These are phyloP conservation scores for Echiichthys vipera DNA, from an alignment of 2,797 vertebrate species.

Conservation along the genomic window DNA sequence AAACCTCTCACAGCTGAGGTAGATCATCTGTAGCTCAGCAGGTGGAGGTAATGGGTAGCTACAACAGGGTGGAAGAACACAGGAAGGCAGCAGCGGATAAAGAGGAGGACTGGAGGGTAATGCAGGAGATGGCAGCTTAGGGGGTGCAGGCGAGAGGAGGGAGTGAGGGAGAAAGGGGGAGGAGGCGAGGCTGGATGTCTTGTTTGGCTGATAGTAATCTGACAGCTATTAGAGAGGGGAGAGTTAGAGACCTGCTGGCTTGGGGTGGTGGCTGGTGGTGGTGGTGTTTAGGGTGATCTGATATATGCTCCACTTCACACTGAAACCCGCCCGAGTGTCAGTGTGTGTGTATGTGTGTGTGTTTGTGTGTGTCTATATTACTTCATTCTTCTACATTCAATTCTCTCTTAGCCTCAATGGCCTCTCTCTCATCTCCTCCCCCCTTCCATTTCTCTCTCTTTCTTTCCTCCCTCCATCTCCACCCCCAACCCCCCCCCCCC, in stretches of 20 bases:
- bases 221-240: conserved; percentile 85
- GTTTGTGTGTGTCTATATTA: conserved; percentile 63
- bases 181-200: conserved; percentile 77
- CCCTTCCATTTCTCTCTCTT: conserved; percentile 44
- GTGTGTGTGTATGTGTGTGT: conserved; percentile 28
- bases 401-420: conserved; percentile 81
- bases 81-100: conserved; percentile 33
- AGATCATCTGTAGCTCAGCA: conserved; percentile 28
- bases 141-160: conserved; percentile 27
- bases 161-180: conserved; percentile 36
- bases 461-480: conserved; percentile 57
- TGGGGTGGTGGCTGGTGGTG: conserved; percentile 50
- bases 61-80: conserved; percentile 15
- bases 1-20: conserved; percentile 38
- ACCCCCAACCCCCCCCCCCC: conserved; percentile 67
- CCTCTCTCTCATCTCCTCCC: conserved; percentile 72
- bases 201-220: conserved; percentile 87
- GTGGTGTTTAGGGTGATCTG: conserved; percentile 65
- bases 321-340: conserved; percentile 36
- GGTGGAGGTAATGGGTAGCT: conserved; percentile 31
- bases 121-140: conserved; percentile 48
- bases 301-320: conserved; percentile 75
- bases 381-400: conserved; percentile 80
- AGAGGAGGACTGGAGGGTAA: conserved; percentile 45
- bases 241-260: conserved; percentile 77